These are phyloP conservation scores for Ericerus pela DNA, from an alignment of 1,140 invertebrate species.

Conservation along the genomic window DNA sequence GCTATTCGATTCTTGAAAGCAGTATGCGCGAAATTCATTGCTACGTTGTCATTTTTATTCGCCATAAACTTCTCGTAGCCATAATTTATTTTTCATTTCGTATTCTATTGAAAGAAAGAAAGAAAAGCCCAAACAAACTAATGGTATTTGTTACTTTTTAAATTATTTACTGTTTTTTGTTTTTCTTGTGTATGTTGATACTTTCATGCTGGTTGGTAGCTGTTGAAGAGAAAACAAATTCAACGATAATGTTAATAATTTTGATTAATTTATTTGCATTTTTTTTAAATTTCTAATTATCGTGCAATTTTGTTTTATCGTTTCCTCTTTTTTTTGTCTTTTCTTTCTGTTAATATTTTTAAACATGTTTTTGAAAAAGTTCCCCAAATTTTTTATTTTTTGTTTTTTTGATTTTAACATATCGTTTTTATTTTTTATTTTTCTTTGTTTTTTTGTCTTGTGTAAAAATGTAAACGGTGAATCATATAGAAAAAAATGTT, in stretches of 20 bases:
- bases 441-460: background rate
- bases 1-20: too few species aligned
- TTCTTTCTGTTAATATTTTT: background rate
- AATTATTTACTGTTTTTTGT: too few species aligned
- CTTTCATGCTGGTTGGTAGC: background rate
- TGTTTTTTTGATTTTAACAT: too few species aligned
- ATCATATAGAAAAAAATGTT: background rate
- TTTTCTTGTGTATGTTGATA: background rate
- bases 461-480: too few species aligned
- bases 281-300: background rate
- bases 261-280: background rate
- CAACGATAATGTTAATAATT: background rate
- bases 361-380: background rate
- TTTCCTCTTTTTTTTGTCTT: background rate
- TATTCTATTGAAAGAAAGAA: background rate
- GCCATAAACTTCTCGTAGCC: background rate
- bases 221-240: background rate
- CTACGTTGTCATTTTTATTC: background rate
- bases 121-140: background rate
- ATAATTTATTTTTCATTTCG: background rate
- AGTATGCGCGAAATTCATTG: too few species aligned
- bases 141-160: too few species aligned
- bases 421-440: constrained; percentile 5
- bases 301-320: background rate
- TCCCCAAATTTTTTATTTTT: background rate